A percentile compares a stretch with the other conserved stretches of the same genome.
Evolutionary conservation across 2,888 invertebrate genomes (phyloP).

Genomic region (Tanaodytes sp.): DNA sequence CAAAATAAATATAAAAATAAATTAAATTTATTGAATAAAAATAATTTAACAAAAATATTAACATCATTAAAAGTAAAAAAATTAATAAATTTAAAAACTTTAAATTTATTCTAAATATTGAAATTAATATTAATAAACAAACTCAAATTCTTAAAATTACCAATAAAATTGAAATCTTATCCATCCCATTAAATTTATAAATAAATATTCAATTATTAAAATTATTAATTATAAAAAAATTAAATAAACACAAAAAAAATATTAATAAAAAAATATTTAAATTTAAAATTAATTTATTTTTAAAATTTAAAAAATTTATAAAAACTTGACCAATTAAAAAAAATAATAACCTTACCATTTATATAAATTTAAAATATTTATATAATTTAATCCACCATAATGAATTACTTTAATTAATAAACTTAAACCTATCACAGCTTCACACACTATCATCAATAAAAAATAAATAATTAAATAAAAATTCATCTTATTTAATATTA

Average conservation of each 20-base stretch:
- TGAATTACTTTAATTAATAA: slow-evolving; percentile 79
- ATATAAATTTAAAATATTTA: no score
- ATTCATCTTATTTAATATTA: slow-evolving; percentile 69
- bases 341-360: slow-evolving; percentile 73
- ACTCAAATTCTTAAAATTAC: slow-evolving; percentile 78
- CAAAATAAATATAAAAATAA: slow-evolving; percentile 83
- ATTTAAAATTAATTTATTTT: slow-evolving; percentile 13
- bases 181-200: no score
- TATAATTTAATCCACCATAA: no score
- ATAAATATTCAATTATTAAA: no score
- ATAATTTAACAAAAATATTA: no score
- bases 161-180: no score
- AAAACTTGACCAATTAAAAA: slow-evolving; percentile 74
- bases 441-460: slow-evolving; percentile 79
- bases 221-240: slow-evolving; percentile 46
- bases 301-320: slow-evolving; percentile 19
- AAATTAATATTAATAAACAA: slow-evolving; percentile 77
- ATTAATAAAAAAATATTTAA: slow-evolving; percentile 23
- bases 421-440: slow-evolving; percentile 78
- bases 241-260: slow-evolving; percentile 24
- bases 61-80: no score
- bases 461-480: slow-evolving; percentile 76
- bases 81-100: slow-evolving; percentile 52
- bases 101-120: no score
- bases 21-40: slow-evolving; percentile 77